Conservation (phyloP, 2,797 vertebrate genomes). For the Sarcophilus harrisii region DNA sequence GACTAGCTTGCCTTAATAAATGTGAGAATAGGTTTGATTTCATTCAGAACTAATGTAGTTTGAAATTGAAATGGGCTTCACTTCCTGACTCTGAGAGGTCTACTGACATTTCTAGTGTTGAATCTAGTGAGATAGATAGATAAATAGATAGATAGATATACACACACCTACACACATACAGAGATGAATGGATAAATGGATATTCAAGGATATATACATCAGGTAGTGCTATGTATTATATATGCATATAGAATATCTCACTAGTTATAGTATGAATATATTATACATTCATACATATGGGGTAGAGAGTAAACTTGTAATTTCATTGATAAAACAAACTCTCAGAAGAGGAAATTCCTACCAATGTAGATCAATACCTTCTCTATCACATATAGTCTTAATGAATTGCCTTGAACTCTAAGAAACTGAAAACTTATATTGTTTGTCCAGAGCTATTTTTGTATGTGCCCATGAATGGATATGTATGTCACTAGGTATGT, state of each 20-base stretch:
- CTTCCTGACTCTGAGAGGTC: conserved; percentile 76
- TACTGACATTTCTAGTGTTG: conserved; percentile 77
- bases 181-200: too few relatives aligned
- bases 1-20: conserved; percentile 81
- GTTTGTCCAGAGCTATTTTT: neutral
- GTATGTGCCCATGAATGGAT: neutral
- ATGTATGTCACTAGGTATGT: neutral
- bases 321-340: neutral
- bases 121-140: conserved; percentile 44
- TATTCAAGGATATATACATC: neutral
- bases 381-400: neutral
- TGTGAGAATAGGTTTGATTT: conserved; percentile 82
- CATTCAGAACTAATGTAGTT: conserved; percentile 84
- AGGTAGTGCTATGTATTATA: neutral
- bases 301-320: neutral
- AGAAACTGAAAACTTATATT: neutral
- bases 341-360: neutral
- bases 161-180: too few relatives aligned
- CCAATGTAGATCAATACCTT: neutral
- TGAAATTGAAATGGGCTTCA: conserved; percentile 84
- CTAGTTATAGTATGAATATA: neutral
- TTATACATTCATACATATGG: neutral
- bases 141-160: neutral
- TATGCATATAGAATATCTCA: neutral
- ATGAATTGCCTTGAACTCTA: neutral